These are phyloP conservation scores for Trichonephila clavata DNA, from an alignment of 1,140 invertebrate genomes.

Conservation along the genomic window DNA sequence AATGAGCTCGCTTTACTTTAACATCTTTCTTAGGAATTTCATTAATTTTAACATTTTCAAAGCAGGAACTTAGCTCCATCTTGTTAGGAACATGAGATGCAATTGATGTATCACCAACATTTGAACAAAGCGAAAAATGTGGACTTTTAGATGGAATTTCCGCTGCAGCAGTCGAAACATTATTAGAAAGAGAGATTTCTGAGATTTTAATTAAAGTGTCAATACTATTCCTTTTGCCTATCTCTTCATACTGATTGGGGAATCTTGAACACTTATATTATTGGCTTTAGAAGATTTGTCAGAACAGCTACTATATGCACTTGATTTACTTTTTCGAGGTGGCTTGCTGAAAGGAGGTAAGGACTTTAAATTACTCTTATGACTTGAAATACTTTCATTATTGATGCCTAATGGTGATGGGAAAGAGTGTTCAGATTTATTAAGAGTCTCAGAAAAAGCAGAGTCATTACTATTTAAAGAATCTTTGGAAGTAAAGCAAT, in stretches of 20 bases:
- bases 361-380: conserved; percentile 31
- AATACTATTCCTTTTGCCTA: conserved; percentile 7
- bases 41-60: conserved; percentile 39
- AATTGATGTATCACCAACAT: not conserved
- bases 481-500: conserved; percentile 52
- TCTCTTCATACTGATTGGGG: conserved; percentile 51
- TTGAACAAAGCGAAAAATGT: not conserved
- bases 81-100: not conserved
- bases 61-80: not conserved
- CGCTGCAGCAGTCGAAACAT: too few relatives aligned
- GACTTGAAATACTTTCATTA: not conserved
- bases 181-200: not conserved
- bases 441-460: not conserved
- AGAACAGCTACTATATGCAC: not conserved
- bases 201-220: not conserved
- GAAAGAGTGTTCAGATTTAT: conserved; percentile 18
- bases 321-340: conserved; percentile 66
- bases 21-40: conserved; percentile 28
- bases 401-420: not conserved
- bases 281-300: not conserved
- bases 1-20: not conserved
- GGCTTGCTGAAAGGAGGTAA: conserved; percentile 68
- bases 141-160: not conserved
- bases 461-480: conserved; percentile 25
- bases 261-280: not conserved